Evolutionary conservation across 1,140 invertebrate genomes (phyloP).

Genomic region (Habropoda laboriosa): DNA sequence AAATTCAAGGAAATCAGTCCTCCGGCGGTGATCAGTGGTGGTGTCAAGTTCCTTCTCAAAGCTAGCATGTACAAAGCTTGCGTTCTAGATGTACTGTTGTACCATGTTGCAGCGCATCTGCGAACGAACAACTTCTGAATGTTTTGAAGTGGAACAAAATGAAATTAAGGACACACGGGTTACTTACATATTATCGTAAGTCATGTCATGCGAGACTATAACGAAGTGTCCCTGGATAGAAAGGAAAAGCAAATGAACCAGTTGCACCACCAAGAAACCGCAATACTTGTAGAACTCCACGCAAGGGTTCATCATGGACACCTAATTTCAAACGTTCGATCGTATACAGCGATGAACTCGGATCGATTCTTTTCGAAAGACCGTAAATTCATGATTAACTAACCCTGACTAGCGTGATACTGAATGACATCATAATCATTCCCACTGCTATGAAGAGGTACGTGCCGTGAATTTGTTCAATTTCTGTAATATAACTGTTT

Average conservation of each 20-base stretch:
- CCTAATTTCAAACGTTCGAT: neutral
- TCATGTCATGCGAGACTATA: neutral
- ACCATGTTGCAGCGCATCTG: neutral
- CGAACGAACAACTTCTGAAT: neutral
- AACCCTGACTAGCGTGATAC: neutral
- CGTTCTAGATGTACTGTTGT: neutral
- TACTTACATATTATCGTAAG: conserved; percentile 1
- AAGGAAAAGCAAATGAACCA: neutral
- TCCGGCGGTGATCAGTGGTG: neutral
- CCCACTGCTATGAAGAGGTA: neutral
- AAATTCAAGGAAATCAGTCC: neutral
- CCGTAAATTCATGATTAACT: neutral
- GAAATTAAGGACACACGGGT: neutral
- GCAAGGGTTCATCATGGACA: neutral
- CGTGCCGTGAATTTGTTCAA: neutral
- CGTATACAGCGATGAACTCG: neutral
- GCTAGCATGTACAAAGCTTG: neutral
- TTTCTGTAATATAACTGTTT: neutral
- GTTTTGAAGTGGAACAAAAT: neutral
- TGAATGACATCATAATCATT: neutral
- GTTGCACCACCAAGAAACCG: neutral
- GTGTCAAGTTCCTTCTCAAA: neutral
- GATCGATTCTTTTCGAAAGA: neutral
- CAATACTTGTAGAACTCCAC: conserved; percentile 4
- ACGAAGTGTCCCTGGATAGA: neutral